Percentiles rank a stretch among this genome's conserved stretches.
Conservation (phyloP, 2,888 invertebrate genomes). For the Drosophila mimica region DNA sequence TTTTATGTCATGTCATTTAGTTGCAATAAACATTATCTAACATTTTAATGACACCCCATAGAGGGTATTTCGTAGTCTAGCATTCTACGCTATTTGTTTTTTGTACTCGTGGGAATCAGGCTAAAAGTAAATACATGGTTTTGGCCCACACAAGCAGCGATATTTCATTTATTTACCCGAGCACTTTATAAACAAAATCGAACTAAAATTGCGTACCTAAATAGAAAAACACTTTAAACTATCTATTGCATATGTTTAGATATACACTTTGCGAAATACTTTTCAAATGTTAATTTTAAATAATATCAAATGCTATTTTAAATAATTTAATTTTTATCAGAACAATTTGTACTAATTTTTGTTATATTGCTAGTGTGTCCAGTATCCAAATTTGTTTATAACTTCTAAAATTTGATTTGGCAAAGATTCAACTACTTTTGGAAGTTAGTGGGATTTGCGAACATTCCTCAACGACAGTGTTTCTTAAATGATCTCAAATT, state of each 20-base stretch:
- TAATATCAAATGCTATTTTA: no score
- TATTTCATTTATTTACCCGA: slow-evolving; percentile 58
- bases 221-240: slow-evolving; percentile 48
- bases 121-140: slow-evolving; percentile 50
- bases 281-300: no score
- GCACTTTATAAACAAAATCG: slow-evolving; percentile 58
- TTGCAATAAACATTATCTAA: background rate
- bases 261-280: slow-evolving; percentile 8
- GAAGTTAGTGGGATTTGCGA: background rate
- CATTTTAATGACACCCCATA: background rate
- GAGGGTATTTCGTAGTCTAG: slow-evolving; percentile 12
- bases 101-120: slow-evolving; percentile 38
- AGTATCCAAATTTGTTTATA: no score
- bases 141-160: slow-evolving; percentile 54
- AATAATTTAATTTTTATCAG: no score
- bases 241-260: slow-evolving; percentile 3
- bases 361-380: no score
- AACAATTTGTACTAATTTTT: no score
- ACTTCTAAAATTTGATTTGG: no score
- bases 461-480: background rate
- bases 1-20: background rate
- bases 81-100: background rate
- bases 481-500: background rate
- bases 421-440: no score
- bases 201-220: slow-evolving; percentile 25